A percentile compares a stretch with the other conserved stretches of the same genome.
phyloP scores from a whole-genome alignment of 2,113 vertebrate species.

The Tapirus terrestris region DNA sequence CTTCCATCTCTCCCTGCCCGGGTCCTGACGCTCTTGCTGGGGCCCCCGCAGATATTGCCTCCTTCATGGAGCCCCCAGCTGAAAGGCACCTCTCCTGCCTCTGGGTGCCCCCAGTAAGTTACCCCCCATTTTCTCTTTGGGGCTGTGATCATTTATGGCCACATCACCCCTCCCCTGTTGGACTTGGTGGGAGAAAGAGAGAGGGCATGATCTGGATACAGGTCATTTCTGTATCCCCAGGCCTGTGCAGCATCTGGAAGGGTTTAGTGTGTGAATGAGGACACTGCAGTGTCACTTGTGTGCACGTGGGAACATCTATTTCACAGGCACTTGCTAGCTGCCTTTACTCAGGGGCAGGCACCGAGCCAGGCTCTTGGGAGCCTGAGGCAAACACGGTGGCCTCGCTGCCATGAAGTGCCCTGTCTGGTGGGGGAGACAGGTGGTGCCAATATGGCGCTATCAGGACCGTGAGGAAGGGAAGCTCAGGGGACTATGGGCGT shows the following conservation, averaged over 20 bases:
- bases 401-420: not conserved
- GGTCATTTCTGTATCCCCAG: not conserved
- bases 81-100: not conserved
- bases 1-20: too few species aligned
- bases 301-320: accelerated
- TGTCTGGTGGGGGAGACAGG: not conserved
- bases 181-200: not conserved
- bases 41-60: accelerated
- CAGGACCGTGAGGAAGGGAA: not conserved
- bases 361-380: not conserved
- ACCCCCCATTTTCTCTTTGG: not conserved
- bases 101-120: not conserved
- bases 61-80: not conserved
- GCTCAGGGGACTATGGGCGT: too few species aligned
- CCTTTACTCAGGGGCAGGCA: not conserved
- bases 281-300: accelerated
- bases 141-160: not conserved
- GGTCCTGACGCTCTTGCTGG: not conserved
- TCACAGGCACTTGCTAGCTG: not conserved
- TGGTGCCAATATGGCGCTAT: not conserved
- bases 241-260: not conserved
- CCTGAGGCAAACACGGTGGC: not conserved
- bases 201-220: not conserved
- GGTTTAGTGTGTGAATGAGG: not conserved
- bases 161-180: not conserved